A percentile compares a stretch with the other conserved stretches of the same genome.
Evolutionary conservation across 2,888 invertebrate species (phyloP).

Genomic region (Drosophila silvestris): DNA sequence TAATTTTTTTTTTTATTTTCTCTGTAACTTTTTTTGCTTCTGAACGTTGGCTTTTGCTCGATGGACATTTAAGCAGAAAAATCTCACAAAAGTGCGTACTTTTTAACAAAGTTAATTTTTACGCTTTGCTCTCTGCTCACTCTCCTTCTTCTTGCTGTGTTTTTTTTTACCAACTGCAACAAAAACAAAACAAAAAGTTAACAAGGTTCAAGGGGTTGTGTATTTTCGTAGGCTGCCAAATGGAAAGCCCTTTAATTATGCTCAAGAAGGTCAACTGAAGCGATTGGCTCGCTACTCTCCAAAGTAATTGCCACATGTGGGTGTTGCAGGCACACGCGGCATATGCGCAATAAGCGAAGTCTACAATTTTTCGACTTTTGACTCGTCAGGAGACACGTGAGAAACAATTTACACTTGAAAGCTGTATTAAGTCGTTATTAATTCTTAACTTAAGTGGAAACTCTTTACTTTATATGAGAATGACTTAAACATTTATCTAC

Average conservation of each 20-base stretch:
- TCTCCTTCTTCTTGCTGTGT: background rate
- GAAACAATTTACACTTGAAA: background rate
- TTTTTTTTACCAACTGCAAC: slow-evolving; percentile 31
- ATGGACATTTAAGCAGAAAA: slow-evolving; percentile 74
- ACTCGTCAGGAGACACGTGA: background rate
- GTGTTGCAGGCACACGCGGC: slow-evolving; percentile 24
- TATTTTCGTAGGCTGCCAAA: slow-evolving; percentile 54
- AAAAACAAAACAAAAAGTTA: slow-evolving; percentile 34
- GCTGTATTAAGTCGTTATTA: background rate
- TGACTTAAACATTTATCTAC: background rate
- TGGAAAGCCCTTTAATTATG: slow-evolving; percentile 53
- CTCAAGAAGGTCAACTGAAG: slow-evolving; percentile 59
- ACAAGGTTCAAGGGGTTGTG: slow-evolving; percentile 55
- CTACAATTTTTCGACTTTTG: slow-evolving; percentile 19
- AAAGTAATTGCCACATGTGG: slow-evolving; percentile 47
- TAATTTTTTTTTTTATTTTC: slow-evolving; percentile 9
- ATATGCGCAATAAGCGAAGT: slow-evolving; percentile 53
- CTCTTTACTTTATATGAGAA: background rate
- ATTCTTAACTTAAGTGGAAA: background rate
- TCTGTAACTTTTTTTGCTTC: slow-evolving; percentile 48
- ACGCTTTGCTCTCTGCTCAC: slow-evolving; percentile 59
- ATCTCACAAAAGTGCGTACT: slow-evolving; percentile 68
- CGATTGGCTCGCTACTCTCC: slow-evolving; percentile 22
- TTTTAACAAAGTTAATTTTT: slow-evolving; percentile 79
- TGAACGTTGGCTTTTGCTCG: slow-evolving; percentile 43